Evolutionary conservation across 1,140 invertebrate species (phyloP), one percentile per base, ranked within the genome.

Genomic region (Helicoverpa armigera): DNA sequence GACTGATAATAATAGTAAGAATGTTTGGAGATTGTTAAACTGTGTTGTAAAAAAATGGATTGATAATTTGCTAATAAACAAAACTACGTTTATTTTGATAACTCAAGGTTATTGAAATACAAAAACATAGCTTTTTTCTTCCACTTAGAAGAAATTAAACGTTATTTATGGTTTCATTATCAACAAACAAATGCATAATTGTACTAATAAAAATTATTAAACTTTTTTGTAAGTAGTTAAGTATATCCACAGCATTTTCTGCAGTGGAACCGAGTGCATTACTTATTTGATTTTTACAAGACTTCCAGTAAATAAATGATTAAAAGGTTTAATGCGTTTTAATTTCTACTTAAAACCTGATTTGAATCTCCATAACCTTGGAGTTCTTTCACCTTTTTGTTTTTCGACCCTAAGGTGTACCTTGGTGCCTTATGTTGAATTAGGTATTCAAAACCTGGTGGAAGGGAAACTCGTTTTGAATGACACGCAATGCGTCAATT

Each of bases 291-390:
- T 63, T 43, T 51, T 75, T 43, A 61, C 43, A 75, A 29, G 14
- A 29, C 12, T 14, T 70, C 16, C 10, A 67, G 48, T 53, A 53
- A 70, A 18, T 53, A 16, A 4, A 23, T 23, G 23, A 23, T 29
- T 53, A 70, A 70, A 43, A 70, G 67, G 18, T 29, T 70, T 70
- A 53, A 53, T 70, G 67, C 50, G 50, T 23, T 63, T 56, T 75
- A 29, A 75, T 75, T 10, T 10, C 9, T 43, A 48, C 31, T 10
- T 11, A 53, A 50, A 63, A 63, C 9, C 16, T 4, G 18, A 29
- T 58, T 18, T 16, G 18, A 23, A 58, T 18, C 16, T 58, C 2
- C 11, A 18, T 58, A 58, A 50, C 48, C 43, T 72, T n/a, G 13
- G 29, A 23, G 51, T 77, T 77, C 18, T 51, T 54, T 61, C 16